phyloP scores from a whole-genome alignment of 2,888 invertebrate genomes.

The Eumacrocentrus americanus region DNA sequence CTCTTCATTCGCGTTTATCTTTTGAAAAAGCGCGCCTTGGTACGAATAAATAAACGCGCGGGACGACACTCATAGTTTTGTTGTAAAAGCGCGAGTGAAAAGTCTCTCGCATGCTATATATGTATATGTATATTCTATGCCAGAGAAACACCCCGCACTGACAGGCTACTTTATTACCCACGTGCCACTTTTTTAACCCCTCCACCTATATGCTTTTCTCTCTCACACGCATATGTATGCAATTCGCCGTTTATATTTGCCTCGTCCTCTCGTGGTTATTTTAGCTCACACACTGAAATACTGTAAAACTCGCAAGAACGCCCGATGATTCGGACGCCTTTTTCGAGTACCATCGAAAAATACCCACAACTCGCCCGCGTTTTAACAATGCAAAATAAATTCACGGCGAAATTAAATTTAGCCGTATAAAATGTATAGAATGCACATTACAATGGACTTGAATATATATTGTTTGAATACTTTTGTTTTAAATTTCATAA shows the following conservation, averaged over 20 bases:
- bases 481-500: neutral
- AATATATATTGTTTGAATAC: too few relatives aligned
- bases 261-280: constrained; percentile 10
- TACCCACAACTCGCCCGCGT: neutral
- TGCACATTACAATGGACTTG: too few relatives aligned
- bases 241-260: neutral
- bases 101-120: too few relatives aligned
- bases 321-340: constrained; percentile 22
- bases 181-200: constrained; percentile 9
- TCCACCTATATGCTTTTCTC: neutral
- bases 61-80: constrained; percentile 12
- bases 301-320: constrained; percentile 7
- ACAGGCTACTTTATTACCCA: constrained; percentile 23
- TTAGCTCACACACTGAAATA: constrained; percentile 15
- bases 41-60: constrained; percentile 10
- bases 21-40: constrained; percentile 8
- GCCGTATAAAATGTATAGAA: too few relatives aligned
- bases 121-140: too few relatives aligned
- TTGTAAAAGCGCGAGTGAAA: constrained; percentile 17
- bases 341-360: constrained; percentile 16
- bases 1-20: constrained; percentile 13
- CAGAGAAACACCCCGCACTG: neutral
- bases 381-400: neutral
- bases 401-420: too few relatives aligned
- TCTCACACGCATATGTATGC: neutral